These are phyloP conservation scores for Psittacula cyanocephala DNA, from an alignment of 2,113 vertebrate species.

Conservation along the genomic window DNA sequence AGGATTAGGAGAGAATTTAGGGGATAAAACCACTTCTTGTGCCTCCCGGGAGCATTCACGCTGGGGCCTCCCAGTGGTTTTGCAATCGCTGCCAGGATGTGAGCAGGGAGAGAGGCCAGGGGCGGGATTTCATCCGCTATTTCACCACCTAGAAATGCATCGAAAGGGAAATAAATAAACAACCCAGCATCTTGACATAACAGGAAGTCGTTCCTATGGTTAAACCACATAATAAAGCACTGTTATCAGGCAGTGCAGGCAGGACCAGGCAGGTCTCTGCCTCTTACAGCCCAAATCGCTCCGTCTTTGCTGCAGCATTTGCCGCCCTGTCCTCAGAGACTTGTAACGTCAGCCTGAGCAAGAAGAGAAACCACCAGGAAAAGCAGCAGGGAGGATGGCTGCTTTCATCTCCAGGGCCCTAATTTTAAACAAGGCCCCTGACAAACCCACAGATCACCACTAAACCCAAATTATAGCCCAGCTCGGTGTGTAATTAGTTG, in stretches of 20 bases:
- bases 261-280: neutral
- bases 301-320: neutral
- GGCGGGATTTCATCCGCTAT: neutral
- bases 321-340: neutral
- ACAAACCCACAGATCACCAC: neutral
- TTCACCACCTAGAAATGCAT: neutral
- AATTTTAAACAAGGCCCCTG: neutral
- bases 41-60: neutral
- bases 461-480: neutral
- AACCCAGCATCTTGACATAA: neutral
- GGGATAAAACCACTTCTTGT: neutral
- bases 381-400: too few relatives aligned
- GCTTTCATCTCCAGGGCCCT: accelerated
- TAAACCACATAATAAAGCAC: accelerated
- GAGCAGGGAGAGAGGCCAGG: neutral
- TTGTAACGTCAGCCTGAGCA: accelerated
- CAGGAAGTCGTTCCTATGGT: neutral
- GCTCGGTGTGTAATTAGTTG: neutral
- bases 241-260: neutral
- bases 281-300: neutral
- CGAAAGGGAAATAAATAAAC: neutral
- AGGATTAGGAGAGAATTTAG: neutral
- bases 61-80: neutral
- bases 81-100: neutral
- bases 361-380: neutral